Evolutionary conservation across 2,797 vertebrate species (phyloP).

Genomic region (Buceros bicornis): DNA sequence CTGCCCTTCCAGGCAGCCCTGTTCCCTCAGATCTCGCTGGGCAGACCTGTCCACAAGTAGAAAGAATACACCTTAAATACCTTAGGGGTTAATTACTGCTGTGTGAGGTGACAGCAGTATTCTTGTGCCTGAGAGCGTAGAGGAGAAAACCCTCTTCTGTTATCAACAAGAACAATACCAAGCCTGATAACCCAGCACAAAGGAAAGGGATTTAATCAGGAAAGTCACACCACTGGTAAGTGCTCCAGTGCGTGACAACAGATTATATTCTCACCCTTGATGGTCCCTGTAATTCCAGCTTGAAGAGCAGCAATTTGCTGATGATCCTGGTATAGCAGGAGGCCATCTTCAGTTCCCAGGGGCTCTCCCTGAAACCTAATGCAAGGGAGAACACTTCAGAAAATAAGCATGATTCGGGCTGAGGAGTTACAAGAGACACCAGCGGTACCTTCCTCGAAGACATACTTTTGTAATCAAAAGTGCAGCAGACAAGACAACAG

Average conservation of each 20-base stretch:
- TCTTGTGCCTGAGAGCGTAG: background rate
- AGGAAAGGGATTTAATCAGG: background rate
- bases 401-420: background rate
- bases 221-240: background rate
- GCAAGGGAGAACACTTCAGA: background rate
- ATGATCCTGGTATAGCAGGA: fast-evolving
- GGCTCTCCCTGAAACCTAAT: background rate
- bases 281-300: background rate
- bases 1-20: too few relatives aligned
- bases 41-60: background rate
- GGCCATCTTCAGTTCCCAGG: background rate
- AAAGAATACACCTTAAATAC: background rate
- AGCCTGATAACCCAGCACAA: background rate
- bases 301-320: background rate
- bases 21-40: background rate
- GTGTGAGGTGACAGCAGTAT: background rate
- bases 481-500: background rate
- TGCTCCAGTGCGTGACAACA: background rate
- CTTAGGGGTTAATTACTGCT: background rate
- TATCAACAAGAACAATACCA: background rate
- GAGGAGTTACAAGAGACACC: background rate
- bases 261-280: fast-evolving
- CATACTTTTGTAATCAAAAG: background rate
- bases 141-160: background rate
- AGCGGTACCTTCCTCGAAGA: background rate